Percentiles rank a stretch among this genome's conserved stretches.
Evolutionary conservation across 35 echinoderm and acorn worm species (phyloP).

Genomic region (Lytechinus variegatus): DNA sequence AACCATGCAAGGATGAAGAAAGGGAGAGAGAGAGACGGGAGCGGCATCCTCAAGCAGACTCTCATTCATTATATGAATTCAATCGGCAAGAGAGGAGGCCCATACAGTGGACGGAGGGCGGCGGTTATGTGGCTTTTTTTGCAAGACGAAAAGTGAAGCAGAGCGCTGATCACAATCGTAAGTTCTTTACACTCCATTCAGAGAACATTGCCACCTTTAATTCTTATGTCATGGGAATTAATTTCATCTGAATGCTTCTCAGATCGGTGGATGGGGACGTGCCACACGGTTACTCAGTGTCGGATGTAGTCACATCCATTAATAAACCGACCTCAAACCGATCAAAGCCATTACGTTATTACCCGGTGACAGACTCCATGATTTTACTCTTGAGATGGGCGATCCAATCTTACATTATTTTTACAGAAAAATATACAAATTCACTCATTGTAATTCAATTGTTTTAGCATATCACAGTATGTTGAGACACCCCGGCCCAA

Average conservation of each 20-base stretch:
- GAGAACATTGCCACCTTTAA: not conserved
- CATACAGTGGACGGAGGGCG: not conserved
- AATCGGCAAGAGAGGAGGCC: not conserved
- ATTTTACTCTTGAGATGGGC: too few species aligned
- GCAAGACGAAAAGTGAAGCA: not conserved
- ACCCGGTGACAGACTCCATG: too few species aligned
- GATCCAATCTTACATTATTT: too few species aligned
- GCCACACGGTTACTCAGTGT: too few species aligned
- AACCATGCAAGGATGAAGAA: not conserved
- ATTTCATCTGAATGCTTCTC: not conserved
- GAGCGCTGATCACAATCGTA: not conserved
- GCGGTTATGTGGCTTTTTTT: not conserved
- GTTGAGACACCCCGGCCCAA: too few species aligned
- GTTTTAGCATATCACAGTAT: too few species aligned
- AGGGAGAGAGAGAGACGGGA: not conserved
- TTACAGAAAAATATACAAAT: too few species aligned
- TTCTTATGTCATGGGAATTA: not conserved
- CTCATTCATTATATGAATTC: not conserved
- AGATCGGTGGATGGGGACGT: too few species aligned
- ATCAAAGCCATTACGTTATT: too few species aligned
- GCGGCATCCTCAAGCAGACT: not conserved
- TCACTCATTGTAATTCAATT: too few species aligned
- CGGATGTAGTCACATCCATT: too few species aligned
- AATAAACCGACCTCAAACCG: too few species aligned
- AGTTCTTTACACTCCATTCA: not conserved